Evolutionary conservation across 2,113 vertebrate genomes (phyloP), one percentile per base, ranked within the genome.

Genomic region (Eulacestoma nigropectus): DNA sequence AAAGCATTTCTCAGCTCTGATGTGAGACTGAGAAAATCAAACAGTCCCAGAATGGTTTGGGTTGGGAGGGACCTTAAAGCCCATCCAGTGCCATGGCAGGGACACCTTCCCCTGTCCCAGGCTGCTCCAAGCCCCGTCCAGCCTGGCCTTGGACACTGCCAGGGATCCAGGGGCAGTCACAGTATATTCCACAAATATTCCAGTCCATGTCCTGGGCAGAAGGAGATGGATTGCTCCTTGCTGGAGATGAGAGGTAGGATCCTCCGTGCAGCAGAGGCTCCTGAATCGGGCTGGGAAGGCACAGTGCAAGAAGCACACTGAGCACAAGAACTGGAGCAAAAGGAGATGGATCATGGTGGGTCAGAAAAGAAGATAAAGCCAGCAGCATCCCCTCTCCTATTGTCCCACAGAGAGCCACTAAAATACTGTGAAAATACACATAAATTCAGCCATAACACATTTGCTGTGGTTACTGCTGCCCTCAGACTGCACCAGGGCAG

Each of bases 211-310:
- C 22, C n/a, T 12, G 11, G 37, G n/a, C 10, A 19, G 35, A 52
- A 74, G 50, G 13, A 57, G 49, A 39, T n/a, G n/a, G n/a, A n/a
- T n/a, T n/a, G n/a, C n/a, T n/a, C 19, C 1, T 0, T 14, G 8
- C 2, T 42, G 55, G 69, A 70, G 37, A 10, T 7, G 32, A 60
- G 22, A 42, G 39, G 11, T 3, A 10, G 49, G n/a, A 37, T 21
- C 30, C 30, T 3, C 22, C 1, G 1, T 5, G 29, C 42, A 50
- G 17, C 33, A 29, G 49, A 32, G 29, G 47, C 30, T 55, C 9
- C 1, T 12, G 27, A 16, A 9, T 1, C 27, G 46, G 30, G 59
- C 6, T 2, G 2, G 1, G 29, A 62, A 76, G 42, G 8, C 35
- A 26, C 7, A 6, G 33, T 37, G 22, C 20, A 25, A 21, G 3